Conservation (phyloP, 2,888 invertebrate species). For the Microchrysa polita region DNA sequence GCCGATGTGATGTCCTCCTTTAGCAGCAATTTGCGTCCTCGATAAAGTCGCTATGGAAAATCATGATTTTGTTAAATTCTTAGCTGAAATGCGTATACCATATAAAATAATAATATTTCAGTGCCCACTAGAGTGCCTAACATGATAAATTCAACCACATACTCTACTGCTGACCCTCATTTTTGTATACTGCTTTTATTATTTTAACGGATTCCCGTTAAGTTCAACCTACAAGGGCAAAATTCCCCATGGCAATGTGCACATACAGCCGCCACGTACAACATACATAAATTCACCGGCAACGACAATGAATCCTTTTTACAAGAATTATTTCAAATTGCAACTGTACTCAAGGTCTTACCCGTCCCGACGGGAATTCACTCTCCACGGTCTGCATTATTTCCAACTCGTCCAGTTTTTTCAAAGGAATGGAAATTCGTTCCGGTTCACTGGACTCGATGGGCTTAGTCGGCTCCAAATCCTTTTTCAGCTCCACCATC, state of each 20-base stretch:
- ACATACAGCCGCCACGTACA: too few species aligned
- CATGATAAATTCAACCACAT: too few species aligned
- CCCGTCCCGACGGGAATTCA: slow-evolving; percentile 53
- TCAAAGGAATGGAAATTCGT: slow-evolving; percentile 67
- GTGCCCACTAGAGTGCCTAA: too few species aligned
- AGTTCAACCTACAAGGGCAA: too few species aligned
- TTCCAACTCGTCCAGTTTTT: slow-evolving; percentile 67
- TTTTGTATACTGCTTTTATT: too few species aligned
- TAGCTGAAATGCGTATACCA: too few species aligned
- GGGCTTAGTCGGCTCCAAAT: slow-evolving; percentile 66
- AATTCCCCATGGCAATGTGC: too few species aligned
- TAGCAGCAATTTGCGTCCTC: slow-evolving; percentile 66
- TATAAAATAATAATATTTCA: too few species aligned
- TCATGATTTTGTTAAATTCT: too few species aligned
- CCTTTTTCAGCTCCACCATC: slow-evolving; percentile 66
- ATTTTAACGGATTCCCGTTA: too few species aligned
- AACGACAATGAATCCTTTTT: neutral
- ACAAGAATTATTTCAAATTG: neutral
- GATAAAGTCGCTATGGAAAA: slow-evolving; percentile 34
- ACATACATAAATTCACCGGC: too few species aligned
- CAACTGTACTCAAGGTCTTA: slow-evolving; percentile 51
- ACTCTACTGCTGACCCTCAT: too few species aligned
- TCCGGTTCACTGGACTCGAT: slow-evolving; percentile 68
- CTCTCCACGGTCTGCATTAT: slow-evolving; percentile 72
- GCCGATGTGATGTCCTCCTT: slow-evolving; percentile 70